Evolutionary conservation across 1,140 invertebrate genomes (phyloP), one percentile per base, ranked within the genome.

Genomic region (Drosophila rhopaloa): DNA sequence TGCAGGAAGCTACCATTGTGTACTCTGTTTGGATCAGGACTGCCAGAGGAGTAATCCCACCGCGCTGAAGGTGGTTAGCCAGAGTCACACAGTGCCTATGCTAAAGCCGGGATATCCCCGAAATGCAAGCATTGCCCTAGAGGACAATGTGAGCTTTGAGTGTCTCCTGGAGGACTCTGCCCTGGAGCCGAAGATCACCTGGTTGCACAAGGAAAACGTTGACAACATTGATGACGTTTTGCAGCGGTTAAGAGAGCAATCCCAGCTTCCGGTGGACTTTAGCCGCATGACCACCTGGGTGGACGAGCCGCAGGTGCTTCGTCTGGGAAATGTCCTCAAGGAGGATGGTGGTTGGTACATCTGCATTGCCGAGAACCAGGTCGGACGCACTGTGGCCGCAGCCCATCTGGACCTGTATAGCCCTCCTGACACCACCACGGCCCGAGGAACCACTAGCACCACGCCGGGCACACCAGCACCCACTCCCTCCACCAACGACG

Each of bases 321-420:
- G 94, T 7, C 86, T 99, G 16, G 93, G 94, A 54, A 98, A 98
- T 90, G 96, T 98, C 0, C 97, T 96, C 0, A 93, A 95, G 66
- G 95, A 95, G 50, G 96, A 98, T 86, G 96, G 97, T 85, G 98
- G 97, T 1, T 98, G 97, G 96, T 99, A 99, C 88, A 96, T 97
- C 0, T 99, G 98, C 89, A 94, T 98, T 3, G 98, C 97, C 1
- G 94, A 95, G 13, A 99, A 99, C 91, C 94, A 94, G 53, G 93
- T 98, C 4, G 98, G 98, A 0, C 94, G 94, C 37, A 95, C 95
- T 1, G 94, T 95, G 46, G 95, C 95, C 14, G 97, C 95, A 79
- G 97, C 97, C 16, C 98, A 97, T 92, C 93, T 99, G 47, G 44
- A 90, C 1, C 48, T 88, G 19, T 10, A 46, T 13, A 37, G 29